These are phyloP conservation scores for Drosophila borealis DNA, from an alignment of 2,888 invertebrate species.

Conservation along the genomic window DNA sequence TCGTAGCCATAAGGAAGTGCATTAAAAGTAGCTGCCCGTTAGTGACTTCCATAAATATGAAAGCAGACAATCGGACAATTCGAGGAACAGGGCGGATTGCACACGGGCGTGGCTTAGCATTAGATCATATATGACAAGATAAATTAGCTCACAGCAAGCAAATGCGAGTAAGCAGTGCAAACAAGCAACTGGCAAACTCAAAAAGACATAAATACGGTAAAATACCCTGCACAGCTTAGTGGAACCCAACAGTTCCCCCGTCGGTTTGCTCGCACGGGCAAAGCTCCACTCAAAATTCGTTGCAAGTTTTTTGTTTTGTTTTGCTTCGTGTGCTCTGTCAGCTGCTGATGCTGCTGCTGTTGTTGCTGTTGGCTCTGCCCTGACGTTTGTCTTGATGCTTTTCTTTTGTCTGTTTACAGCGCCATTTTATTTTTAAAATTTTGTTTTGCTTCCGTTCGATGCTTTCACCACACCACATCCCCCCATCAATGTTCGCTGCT, in stretches of 20 bases:
- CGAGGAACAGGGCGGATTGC: background rate
- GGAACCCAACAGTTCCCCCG: background rate
- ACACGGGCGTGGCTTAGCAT: slow-evolving; percentile 39
- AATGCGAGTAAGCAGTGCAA: slow-evolving; percentile 23
- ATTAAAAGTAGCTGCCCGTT: slow-evolving; percentile 42
- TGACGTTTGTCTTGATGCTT: slow-evolving; percentile 43
- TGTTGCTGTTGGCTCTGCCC: slow-evolving; percentile 26
- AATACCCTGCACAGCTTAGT: background rate
- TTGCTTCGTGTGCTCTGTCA: slow-evolving; percentile 31
- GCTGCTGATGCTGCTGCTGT: slow-evolving; percentile 21
- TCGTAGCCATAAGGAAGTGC: slow-evolving; percentile 56
- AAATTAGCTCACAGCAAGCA: slow-evolving; percentile 60
- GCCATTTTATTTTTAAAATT: slow-evolving; percentile 67
- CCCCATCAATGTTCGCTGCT: slow-evolving; percentile 26
- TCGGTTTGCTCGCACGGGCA: slow-evolving; percentile 33
- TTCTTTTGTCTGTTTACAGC: slow-evolving; percentile 71
- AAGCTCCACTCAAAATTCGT: slow-evolving; percentile 35
- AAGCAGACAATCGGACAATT: slow-evolving; percentile 20
- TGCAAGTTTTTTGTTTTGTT: slow-evolving; percentile 19
- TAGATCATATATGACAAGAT: slow-evolving; percentile 73
- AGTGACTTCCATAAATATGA: slow-evolving; percentile 53
- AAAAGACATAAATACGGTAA: slow-evolving; percentile 35
- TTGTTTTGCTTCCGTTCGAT: slow-evolving; percentile 57
- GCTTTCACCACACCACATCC: background rate
- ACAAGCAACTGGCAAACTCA: slow-evolving; percentile 36